Base-by-base conservation (phyloP, 2,888 invertebrate genomes). In the Strigamia crassipes region DNA sequence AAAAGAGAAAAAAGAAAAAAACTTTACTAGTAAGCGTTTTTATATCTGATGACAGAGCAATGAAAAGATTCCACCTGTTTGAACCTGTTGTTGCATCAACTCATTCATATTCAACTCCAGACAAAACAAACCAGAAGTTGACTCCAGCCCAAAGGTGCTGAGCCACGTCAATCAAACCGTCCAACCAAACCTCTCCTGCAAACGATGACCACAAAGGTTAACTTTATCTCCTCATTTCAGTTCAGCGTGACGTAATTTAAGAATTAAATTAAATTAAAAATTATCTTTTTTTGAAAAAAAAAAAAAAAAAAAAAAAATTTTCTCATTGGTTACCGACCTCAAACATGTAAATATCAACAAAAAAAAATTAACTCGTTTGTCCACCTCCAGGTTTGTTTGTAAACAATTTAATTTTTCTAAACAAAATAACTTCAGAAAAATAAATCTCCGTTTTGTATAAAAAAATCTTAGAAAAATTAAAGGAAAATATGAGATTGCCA, bases 61-160 rank as follows among this genome's bases (percentile, higher is more conserved):
- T 56, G 56, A 56, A 56, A 56, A 56, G 56, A 56, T 56, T 18
- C 56, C 56, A 56, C 56, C 56, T 56, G 21, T 56, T 18, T 56
- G 56, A 56, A 56, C 56, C 56, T 56, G 56, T 56, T 56, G 56
- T 9, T 21, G 56, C 56, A 18, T 56, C 56, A 56, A 18, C 18
- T 56, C 56, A 56, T 56, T 56, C n/a, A 56, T 56, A 56, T 56
- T n/a, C 56, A 56, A 18, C 56, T 18, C 56, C 56, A 56, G 56
- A 56, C 56, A 18, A 56, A 56, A 56, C 56, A 56, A 56, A 56
- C 56, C 56, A 56, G 56, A 56, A 56, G 56, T 56, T 56, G 56
- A 56, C 56, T 56, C 56, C 56, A 18, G 56, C 56, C 56, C n/a
- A 15, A 56, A 56, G 56, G 56, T 56, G 56, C 56, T 56, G 56